phyloP scores from a whole-genome alignment of 2,113 vertebrate genomes.

The Tretioscincus oriximinensis region DNA sequence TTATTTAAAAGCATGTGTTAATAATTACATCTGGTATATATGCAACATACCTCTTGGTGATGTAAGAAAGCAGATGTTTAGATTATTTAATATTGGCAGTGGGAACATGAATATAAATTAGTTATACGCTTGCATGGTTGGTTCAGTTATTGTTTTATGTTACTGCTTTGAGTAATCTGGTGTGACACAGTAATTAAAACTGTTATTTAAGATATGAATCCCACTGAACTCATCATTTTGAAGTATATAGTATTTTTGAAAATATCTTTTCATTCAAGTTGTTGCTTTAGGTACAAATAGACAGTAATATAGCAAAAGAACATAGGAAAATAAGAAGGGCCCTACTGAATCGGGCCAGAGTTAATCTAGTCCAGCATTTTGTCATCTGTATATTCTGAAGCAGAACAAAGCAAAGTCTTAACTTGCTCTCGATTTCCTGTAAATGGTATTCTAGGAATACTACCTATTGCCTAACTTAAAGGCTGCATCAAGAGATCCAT shows the following conservation, averaged over 20 bases:
- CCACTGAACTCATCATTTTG: background rate
- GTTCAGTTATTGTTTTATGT: slow-evolving; percentile 22
- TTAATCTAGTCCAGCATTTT: too few species aligned
- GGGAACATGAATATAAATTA: background rate
- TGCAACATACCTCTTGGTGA: slow-evolving; percentile 55
- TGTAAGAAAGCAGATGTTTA: background rate
- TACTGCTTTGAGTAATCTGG: slow-evolving; percentile 68
- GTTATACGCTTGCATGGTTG: slow-evolving; percentile 45
- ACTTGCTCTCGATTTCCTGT: too few species aligned
- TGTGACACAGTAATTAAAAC: background rate
- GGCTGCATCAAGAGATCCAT: too few species aligned
- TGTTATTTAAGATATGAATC: background rate
- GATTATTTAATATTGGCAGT: background rate
- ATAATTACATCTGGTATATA: slow-evolving; percentile 62
- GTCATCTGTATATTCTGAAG: too few species aligned
- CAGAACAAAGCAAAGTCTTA: too few species aligned
- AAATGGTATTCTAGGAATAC: too few species aligned
- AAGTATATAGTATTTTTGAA: background rate
- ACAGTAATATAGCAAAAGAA: too few species aligned
- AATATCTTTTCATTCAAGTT: too few species aligned
- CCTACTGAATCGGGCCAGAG: too few species aligned
- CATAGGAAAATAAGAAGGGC: too few species aligned
- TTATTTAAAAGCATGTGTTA: slow-evolving; percentile 47
- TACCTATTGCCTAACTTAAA: too few species aligned
- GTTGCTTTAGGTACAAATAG: too few species aligned